Conservation (phyloP, 2,113 vertebrate species). For the Vanacampus margaritifer region DNA sequence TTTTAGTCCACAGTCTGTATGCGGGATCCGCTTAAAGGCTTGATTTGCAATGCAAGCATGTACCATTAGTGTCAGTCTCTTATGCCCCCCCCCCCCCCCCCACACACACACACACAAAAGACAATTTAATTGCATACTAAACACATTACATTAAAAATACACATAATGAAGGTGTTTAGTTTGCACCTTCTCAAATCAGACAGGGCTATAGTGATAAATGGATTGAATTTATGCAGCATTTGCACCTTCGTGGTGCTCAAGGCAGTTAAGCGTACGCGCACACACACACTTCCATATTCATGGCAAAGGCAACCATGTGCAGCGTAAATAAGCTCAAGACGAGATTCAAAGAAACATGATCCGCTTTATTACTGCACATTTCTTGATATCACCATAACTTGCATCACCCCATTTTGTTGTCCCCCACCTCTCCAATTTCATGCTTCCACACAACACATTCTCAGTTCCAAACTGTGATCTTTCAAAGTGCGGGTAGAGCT, state of each 20-base stretch:
- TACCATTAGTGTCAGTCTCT: not conserved
- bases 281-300: not conserved
- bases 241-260: not conserved
- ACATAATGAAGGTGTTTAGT: constrained; percentile 14
- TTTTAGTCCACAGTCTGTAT: constrained; percentile 39
- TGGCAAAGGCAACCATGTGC: not conserved
- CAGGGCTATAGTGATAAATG: not conserved
- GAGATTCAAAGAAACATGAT: not conserved
- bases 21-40: constrained; percentile 42
- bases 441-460: not conserved
- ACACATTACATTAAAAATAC: not conserved
- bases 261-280: not conserved
- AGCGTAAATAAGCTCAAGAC: not conserved
- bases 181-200: constrained; percentile 15
- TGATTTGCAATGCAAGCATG: constrained; percentile 27
- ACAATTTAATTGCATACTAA: constrained; percentile 13
- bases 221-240: not conserved
- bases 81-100: not conserved
- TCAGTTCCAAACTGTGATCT: not conserved
- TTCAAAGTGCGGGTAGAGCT: not conserved
- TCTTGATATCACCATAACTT: not conserved
- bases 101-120: constrained; percentile 1
- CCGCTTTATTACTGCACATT: not conserved
- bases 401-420: not conserved
- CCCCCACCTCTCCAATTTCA: constrained; percentile 7